A percentile compares a stretch with the other conserved stretches of the same genome.
These are phyloP conservation scores for Steinernema feltiae DNA, from an alignment of 1,140 invertebrate species.

Conservation along the genomic window DNA sequence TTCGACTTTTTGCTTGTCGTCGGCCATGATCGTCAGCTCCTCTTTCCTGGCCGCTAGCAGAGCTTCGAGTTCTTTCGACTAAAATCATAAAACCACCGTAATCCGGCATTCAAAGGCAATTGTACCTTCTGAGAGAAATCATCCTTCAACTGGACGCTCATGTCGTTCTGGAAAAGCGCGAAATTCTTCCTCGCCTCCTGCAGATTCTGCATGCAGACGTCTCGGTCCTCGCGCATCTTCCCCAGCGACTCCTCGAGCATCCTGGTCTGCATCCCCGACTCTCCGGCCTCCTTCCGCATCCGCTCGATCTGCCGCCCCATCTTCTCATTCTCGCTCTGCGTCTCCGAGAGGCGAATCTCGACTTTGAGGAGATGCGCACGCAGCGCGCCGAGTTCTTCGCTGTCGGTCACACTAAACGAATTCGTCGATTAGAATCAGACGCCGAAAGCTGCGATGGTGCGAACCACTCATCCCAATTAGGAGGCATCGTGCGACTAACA, in stretches of 20 bases:
- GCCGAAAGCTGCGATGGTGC: background rate
- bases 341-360: background rate
- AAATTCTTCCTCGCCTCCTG: conserved; percentile 36
- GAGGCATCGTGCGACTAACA: conserved; percentile 5
- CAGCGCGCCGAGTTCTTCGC: conserved; percentile 2
- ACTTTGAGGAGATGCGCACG: background rate
- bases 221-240: conserved; percentile 26
- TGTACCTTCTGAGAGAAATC: conserved; percentile 22
- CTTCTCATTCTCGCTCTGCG: background rate
- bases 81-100: background rate
- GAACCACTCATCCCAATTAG: conserved; percentile 10
- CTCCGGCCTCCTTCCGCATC: conserved; percentile 16
- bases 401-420: background rate
- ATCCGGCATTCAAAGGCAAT: background rate
- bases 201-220: conserved; percentile 28
- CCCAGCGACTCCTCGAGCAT: conserved; percentile 16
- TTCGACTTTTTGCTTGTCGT: conserved; percentile 1
- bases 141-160: conserved; percentile 25
- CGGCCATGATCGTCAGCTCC: background rate
- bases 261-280: background rate
- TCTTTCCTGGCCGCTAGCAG: background rate
- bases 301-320: conserved; percentile 9
- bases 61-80: conserved; percentile 16
- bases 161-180: conserved; percentile 35
- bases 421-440: background rate